Base-by-base conservation (phyloP, 2,113 vertebrate species). In the Diglossa brunneiventris region DNA sequence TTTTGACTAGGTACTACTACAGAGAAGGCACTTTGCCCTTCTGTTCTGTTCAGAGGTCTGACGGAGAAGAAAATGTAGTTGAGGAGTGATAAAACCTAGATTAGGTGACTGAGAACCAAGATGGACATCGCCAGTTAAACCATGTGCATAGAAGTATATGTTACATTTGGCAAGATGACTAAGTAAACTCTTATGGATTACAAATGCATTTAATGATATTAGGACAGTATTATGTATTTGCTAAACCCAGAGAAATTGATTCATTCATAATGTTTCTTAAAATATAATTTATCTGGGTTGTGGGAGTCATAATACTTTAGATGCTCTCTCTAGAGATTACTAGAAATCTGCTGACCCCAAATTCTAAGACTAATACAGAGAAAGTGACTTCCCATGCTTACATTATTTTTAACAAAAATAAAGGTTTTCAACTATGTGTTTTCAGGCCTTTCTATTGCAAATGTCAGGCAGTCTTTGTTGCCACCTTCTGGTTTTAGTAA, bases 401-500 rank as follows among this genome's bases (percentile, higher is more conserved):
- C 4, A 35, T 39, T 50, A 24, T 79, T 91, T 85, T 35, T 72
- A 90, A n/a, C 6, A 72, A 68, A 89, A 80, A 27, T 7, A 46
- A 46, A 79, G 3, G 3, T 58, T 91, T 93, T 88, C 12, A 64
- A 3, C 7, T 12, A 9, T 28, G 8, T 58, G 5, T 18, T 91
- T 86, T 88, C 39, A 64, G 61, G 9, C 5, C 23, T 58, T 59
- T 52, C 56, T 80, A 6, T 26, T 64, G 30, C 47, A 80, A 47
- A 59, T 62, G 28, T 90, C 61, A 69, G 58, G 22, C 74, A 91
- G 92, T 66, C 85, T 96, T 87, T 90, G 88, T 89, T 90, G 94
- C 95, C 95, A 95, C 66, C 95, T 96, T 93, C 95, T 95, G 96
- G 95, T 70, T 77, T 77, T 52, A 92, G 22, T 67, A 80, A 66